phyloP scores from a whole-genome alignment of 2,797 vertebrate genomes.

The Spondyliosoma cantharus region DNA sequence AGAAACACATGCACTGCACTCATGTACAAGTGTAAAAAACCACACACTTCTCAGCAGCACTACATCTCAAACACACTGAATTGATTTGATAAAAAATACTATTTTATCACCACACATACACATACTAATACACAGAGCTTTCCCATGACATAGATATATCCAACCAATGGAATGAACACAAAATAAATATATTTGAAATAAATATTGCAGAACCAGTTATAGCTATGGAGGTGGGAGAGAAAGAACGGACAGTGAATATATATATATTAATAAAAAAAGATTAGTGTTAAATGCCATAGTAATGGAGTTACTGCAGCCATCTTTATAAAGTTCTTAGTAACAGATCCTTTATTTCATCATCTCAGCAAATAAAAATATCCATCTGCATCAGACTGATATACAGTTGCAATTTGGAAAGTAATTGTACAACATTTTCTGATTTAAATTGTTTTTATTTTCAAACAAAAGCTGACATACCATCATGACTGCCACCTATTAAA shows the following conservation, averaged over 20 bases:
- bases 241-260: not conserved
- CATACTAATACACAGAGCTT: not conserved
- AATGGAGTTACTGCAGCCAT: not conserved
- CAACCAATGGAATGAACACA: not conserved
- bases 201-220: not conserved
- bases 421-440: too few relatives aligned
- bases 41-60: not conserved
- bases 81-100: not conserved
- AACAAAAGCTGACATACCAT: not conserved
- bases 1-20: not conserved
- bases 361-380: too few relatives aligned
- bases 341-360: not conserved
- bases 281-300: not conserved
- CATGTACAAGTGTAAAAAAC: not conserved
- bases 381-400: too few relatives aligned
- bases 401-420: too few relatives aligned
- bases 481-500: too few relatives aligned
- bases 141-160: not conserved
- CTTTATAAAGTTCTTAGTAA: too few relatives aligned
- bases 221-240: not conserved
- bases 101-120: not conserved
- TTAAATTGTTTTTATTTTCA: not conserved
- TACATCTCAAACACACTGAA: not conserved
- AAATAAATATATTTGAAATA: not conserved
- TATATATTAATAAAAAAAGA: not conserved